Evolutionary conservation across 2,797 vertebrate species (phyloP), one percentile per base, ranked within the genome.

Genomic region (Macroramphosus scolopax): DNA sequence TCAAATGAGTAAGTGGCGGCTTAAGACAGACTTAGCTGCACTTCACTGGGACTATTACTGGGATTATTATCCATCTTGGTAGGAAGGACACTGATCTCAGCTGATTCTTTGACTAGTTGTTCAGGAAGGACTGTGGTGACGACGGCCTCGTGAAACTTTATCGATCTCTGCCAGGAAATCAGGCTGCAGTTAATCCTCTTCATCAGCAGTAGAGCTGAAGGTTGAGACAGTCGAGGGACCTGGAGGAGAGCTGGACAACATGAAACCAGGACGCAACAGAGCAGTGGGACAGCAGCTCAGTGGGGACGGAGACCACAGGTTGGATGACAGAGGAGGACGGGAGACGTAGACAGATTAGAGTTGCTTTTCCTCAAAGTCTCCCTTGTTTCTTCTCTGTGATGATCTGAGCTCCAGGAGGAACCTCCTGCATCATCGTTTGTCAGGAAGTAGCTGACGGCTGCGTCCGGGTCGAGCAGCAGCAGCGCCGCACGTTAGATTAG

Each of bases 31-130:
- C 50, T 82, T 63, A 77, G 64, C 72, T 70, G 51, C 78, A 63
- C 67, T 77, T 77, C 75, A 59, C 72, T 64, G 76, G 83, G 79
- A 84, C 67, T 76, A 71, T 83, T n/a, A n/a, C n/a, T n/a, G n/a
- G n/a, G n/a, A n/a, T n/a, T n/a, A n/a, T 85, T 74, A 76, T 74
- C 80, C 38, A 12, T 30, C 39, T 43, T 37, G 11, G 54, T 32
- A 38, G 39, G 37, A 36, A 71, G 45, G 46, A 69, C 16, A 30
- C 17, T 46, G 36, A 33, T 60, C 45, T 46, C 49, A 12, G 14
- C 64, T 36, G 64, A n/a, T 77, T 64, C 40, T 64, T 46, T 35
- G 40, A 60, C 40, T 24, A 10, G 10, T 36, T 41, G 10, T 6
- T 3, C 20, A 22, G 20, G 6, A 22, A 24, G 17, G 11, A 53